Evolutionary conservation across 2,888 invertebrate species (phyloP).

Genomic region (Calliopum simillimum): DNA sequence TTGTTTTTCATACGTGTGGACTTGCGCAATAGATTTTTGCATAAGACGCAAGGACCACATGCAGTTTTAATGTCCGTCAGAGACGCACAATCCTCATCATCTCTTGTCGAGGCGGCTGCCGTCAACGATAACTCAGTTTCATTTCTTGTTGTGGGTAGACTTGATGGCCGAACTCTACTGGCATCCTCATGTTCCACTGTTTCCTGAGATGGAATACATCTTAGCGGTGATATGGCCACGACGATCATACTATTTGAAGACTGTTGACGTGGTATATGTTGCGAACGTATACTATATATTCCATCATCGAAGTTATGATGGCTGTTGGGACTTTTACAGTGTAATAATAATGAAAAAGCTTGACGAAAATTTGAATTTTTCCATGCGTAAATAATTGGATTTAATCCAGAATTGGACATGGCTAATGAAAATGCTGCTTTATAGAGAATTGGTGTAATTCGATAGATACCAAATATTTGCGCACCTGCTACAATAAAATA

Average conservation of each 20-base stretch:
- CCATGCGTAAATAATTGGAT: constrained; percentile 88
- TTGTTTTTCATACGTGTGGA: constrained; percentile 21
- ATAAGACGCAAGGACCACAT: constrained; percentile 13
- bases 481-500: constrained; percentile 78
- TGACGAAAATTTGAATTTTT: constrained; percentile 82
- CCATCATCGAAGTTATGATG: constrained; percentile 30
- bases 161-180: not conserved
- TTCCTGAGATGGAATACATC: not conserved
- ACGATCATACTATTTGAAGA: constrained; percentile 16
- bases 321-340: constrained; percentile 75
- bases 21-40: constrained; percentile 24
- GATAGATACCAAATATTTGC: constrained; percentile 71
- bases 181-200: not conserved
- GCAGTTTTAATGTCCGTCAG: not conserved
- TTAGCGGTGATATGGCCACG: constrained; percentile 22
- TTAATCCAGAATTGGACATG: constrained; percentile 83
- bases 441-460: constrained; percentile 72
- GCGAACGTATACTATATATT: constrained; percentile 44
- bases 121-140: not conserved
- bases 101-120: not conserved
- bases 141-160: not conserved
- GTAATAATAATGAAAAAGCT: constrained; percentile 77
- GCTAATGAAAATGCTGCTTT: constrained; percentile 78
- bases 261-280: constrained; percentile 22
- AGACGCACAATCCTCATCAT: no score